Percentiles rank a stretch among this genome's conserved stretches.
These are phyloP conservation scores for Eleutherodactylus coqui DNA, from an alignment of 2,797 vertebrate species.

Conservation along the genomic window DNA sequence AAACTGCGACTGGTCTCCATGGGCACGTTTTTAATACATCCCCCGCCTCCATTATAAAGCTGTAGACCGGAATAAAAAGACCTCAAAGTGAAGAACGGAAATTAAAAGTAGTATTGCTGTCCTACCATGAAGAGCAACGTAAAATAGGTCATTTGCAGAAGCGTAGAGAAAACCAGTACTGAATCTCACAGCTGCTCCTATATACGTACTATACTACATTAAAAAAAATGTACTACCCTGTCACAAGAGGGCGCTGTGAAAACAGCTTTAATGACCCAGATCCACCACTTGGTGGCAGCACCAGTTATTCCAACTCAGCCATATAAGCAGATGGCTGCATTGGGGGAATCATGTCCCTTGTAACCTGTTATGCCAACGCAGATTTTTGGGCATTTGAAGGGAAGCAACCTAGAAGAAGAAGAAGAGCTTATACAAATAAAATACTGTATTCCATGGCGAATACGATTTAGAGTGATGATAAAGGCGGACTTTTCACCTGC, in stretches of 20 bases:
- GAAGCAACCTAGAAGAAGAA: background rate
- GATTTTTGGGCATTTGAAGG: background rate
- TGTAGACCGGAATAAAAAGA: background rate
- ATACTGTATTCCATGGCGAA: background rate
- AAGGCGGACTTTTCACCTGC: background rate
- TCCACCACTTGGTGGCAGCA: background rate
- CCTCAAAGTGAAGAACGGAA: background rate
- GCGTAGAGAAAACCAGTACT: background rate
- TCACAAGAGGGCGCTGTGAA: background rate
- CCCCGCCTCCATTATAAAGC: background rate
- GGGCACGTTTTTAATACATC: background rate
- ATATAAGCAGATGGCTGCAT: no score
- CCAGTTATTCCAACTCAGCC: no score
- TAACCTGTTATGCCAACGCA: background rate
- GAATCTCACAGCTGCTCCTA: background rate
- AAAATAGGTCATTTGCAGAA: background rate
- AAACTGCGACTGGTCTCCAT: background rate
- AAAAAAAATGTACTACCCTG: background rate
- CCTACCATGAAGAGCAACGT: background rate
- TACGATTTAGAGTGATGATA: background rate
- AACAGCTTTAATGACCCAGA: background rate
- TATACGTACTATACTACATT: background rate
- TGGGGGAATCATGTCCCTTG: background rate
- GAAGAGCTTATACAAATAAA: background rate
- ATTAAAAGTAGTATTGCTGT: background rate